phyloP scores from a whole-genome alignment of 2,113 vertebrate genomes.

The Oxyura jamaicensis region DNA sequence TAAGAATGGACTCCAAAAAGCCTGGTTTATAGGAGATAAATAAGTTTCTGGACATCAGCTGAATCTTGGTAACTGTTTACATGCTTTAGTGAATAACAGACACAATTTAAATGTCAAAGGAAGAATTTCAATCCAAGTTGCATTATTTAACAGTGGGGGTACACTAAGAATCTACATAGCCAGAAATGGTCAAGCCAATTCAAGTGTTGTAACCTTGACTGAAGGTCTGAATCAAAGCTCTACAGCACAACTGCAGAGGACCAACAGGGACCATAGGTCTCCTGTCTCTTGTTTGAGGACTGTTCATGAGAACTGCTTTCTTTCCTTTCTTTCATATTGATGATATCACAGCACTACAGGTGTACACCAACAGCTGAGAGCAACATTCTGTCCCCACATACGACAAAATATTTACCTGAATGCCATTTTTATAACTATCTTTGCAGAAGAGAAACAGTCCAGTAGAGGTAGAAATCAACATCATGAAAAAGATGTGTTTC shows the following conservation, averaged over 20 bases:
- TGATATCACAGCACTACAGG: background rate
- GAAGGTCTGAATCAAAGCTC: background rate
- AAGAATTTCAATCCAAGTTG: background rate
- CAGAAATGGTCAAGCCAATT: background rate
- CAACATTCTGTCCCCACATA: background rate
- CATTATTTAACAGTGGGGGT: background rate
- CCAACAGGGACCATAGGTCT: background rate
- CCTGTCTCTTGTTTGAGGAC: background rate
- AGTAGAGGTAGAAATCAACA: background rate
- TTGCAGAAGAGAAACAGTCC: background rate
- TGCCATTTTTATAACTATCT: background rate
- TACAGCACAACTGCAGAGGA: background rate
- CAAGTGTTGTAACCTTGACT: background rate
- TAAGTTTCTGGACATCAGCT: background rate
- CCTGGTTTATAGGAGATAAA: background rate
- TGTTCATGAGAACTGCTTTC: background rate
- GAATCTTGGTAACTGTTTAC: background rate
- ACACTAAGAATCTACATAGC: background rate
- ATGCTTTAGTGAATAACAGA: background rate
- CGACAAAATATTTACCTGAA: constrained; percentile 7
- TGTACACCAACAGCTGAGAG: background rate
- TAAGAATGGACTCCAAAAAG: background rate
- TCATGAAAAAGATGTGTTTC: background rate
- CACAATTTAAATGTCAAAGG: background rate
- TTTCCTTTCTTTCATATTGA: background rate